Base-by-base conservation (phyloP, 2,113 vertebrate genomes). In the Castor canadensis region DNA sequence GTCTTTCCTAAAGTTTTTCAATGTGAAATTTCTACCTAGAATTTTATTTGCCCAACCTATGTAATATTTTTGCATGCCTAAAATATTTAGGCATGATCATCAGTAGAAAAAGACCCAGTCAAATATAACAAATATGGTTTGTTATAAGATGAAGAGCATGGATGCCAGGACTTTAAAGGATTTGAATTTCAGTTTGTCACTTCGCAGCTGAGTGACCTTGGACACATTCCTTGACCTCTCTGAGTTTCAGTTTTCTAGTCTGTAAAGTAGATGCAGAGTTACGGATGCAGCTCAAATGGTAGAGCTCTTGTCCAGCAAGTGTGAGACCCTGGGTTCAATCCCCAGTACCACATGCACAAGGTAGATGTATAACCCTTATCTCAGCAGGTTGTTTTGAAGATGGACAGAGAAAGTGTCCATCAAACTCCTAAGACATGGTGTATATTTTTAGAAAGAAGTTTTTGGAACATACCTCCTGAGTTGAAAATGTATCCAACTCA, bases 141-240 rank as follows among this genome's bases (percentile, higher is more conserved):
- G 17, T 58, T 11, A n/a, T 75, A 58, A 30, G 4, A 91, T 49
- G 73, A 83, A 43, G 45, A 8, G 2, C 26, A 93, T 1, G 89
- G 32, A 89, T 45, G 49, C 81, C 16, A 79, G 56, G 54, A 87
- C 73, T 86, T 73, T 43, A 93, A 84, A 76, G 22, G 38, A 56
- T 79, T 58, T 94, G 60, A 95, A 82, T 93, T 94, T 86, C 84
- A 58, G 13, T n/a, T n/a, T n/a, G n/a, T n/a, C n/a, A n/a, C n/a
- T n/a, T n/a, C n/a, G 45, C 22, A 67, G 35, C 67, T 67, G 24
- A 77, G 54, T 62, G 85, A 71, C 47, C 11, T 79, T 69, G 40
- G 20, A 83, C 32, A 56, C 66, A 43, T 87, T 75, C 20, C 38
- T 93, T 16, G 87, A 24, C 7, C 47, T 91, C 30, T 73, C 49